phyloP scores from a whole-genome alignment of 2,113 vertebrate genomes.

The human (Homo sapiens) region GRCh38 chr3:59272501-59273000 shows the following conservation, averaged over 20 bases:
- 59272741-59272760: background rate
- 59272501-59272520: background rate
- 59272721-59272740: background rate
- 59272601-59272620: background rate
- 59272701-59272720: background rate
- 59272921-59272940: background rate
- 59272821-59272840: background rate
- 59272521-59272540: conserved; percentile 6
- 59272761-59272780: conserved; percentile 26
- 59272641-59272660: background rate
- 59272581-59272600: background rate
- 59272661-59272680: background rate
- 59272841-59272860: background rate
- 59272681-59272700: background rate
- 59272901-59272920: background rate
- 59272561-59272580: background rate
- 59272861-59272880: background rate
- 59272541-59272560: background rate
- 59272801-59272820: background rate
- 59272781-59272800: background rate
- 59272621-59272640: background rate
- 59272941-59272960: background rate
- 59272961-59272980: background rate
- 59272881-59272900: background rate
- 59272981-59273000: background rate